phyloP scores from a whole-genome alignment of 53 echinoderm and acorn worm species.

The Holothuria leucospilota region DNA sequence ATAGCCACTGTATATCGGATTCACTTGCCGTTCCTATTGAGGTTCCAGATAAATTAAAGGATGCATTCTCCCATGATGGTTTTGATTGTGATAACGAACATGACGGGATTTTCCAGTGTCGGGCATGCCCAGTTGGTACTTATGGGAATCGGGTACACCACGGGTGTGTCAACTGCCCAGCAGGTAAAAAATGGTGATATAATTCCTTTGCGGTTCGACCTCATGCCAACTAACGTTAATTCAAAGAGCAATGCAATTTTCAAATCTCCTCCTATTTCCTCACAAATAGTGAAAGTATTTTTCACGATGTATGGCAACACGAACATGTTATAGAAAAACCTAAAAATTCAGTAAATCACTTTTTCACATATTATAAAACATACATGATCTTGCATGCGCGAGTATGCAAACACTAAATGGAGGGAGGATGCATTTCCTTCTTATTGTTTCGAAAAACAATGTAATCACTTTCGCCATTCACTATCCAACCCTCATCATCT shows the following conservation, averaged over 20 bases:
- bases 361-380: no score
- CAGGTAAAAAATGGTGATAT: not conserved
- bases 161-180: not conserved
- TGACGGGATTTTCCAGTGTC: not conserved
- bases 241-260: not conserved
- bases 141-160: slow-evolving; percentile 1
- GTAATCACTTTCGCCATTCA: no score
- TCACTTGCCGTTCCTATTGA: not conserved
- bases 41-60: not conserved
- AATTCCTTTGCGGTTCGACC: no score
- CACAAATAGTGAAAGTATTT: not conserved
- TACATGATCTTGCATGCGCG: no score
- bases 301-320: no score
- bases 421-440: no score
- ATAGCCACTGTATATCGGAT: slow-evolving; percentile 4
- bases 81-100: slow-evolving; percentile 7
- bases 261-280: not conserved
- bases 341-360: no score
- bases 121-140: slow-evolving; percentile 11
- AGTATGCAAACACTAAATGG: no score
- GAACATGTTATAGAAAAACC: not conserved
- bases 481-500: no score
- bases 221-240: not conserved
- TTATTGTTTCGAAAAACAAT: no score
- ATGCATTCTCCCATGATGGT: not conserved